A percentile compares a stretch with the other conserved stretches of the same genome.
Evolutionary conservation across 1,140 invertebrate species (phyloP).

Genomic region (Ostrea edulis): DNA sequence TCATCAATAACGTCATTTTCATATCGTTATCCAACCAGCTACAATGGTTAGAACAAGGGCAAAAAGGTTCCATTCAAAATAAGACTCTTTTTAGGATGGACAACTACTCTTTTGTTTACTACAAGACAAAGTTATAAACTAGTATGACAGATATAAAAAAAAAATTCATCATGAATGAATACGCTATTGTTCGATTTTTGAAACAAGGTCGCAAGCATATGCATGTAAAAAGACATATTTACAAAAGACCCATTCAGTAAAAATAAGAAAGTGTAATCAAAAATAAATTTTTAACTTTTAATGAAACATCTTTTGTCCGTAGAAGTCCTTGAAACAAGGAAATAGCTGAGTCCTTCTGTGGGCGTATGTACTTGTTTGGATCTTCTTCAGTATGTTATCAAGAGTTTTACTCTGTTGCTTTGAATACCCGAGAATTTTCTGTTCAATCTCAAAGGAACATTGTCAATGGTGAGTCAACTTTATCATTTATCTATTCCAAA

Average conservation of each 20-base stretch:
- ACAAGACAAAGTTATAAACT: neutral
- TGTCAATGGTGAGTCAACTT: too few species aligned
- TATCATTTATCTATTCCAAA: too few species aligned
- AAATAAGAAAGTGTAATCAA: neutral
- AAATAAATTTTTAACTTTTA: neutral
- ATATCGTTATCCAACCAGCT: neutral
- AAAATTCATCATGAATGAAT: neutral
- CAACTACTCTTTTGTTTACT: neutral
- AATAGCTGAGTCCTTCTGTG: neutral
- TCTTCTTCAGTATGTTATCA: neutral
- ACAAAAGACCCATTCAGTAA: neutral
- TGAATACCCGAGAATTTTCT: too few species aligned
- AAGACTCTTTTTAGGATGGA: neutral
- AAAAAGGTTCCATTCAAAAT: neutral
- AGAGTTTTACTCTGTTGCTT: neutral
- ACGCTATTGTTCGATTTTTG: neutral
- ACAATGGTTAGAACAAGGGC: neutral
- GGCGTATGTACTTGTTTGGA: neutral
- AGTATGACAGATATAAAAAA: neutral
- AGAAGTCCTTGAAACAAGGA: slow-evolving; percentile 21
- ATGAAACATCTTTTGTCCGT: neutral
- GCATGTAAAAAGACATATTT: neutral
- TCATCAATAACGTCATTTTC: neutral
- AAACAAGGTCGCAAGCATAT: neutral
- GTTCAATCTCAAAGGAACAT: too few species aligned